Conservation (phyloP, 2,888 invertebrate species). For the Patella ulyssiponensis region DNA sequence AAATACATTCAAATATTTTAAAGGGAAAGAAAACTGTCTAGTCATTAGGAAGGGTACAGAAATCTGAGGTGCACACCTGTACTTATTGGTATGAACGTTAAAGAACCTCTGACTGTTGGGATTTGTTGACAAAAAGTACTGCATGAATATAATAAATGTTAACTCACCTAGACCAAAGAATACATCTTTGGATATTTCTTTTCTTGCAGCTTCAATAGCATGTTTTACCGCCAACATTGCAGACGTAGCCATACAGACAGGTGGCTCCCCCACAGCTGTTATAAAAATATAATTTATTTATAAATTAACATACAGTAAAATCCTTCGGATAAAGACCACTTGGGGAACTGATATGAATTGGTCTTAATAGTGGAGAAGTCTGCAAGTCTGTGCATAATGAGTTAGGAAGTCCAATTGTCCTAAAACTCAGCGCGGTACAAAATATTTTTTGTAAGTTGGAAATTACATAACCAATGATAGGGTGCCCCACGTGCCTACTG, state of each 20-base stretch:
- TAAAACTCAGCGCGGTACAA: not conserved
- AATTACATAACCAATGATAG: no score
- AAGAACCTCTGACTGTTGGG: no score
- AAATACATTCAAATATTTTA: no score
- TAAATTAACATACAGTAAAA: not conserved
- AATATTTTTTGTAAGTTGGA: no score
- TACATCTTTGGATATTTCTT: constrained; percentile 51
- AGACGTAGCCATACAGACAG: constrained; percentile 56
- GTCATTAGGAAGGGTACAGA: no score
- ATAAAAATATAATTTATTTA: not conserved
- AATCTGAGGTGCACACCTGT: no score
- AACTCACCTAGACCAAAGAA: constrained; percentile 53
- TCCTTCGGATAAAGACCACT: not conserved
- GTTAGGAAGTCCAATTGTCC: not conserved
- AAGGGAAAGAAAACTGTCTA: no score
- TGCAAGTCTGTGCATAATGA: no score
- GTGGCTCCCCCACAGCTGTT: constrained; percentile 64
- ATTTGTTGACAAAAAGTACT: no score
- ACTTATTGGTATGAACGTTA: no score
- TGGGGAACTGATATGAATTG: constrained; percentile 6
- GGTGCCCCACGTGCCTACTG: no score
- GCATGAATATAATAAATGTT: no score
- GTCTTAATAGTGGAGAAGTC: not conserved
- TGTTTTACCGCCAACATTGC: constrained; percentile 62
- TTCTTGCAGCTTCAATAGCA: constrained; percentile 59